Evolutionary conservation across 1,140 invertebrate genomes (phyloP).

Genomic region (Hylyphantes graminicola): DNA sequence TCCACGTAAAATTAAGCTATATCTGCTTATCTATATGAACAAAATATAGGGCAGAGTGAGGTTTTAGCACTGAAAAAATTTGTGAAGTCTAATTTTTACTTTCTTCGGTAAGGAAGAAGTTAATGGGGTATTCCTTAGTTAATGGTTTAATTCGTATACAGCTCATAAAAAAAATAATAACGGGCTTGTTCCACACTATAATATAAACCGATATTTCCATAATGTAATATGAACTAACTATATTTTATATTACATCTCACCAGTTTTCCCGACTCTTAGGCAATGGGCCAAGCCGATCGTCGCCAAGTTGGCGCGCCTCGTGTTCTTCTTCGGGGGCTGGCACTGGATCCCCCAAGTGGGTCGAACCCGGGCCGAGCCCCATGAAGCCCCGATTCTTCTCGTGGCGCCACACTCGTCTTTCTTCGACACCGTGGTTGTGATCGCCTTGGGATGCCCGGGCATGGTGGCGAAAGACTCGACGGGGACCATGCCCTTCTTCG

Average conservation of each 20-base stretch:
- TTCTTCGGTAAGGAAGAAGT: neutral
- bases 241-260: neutral
- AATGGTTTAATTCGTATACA: neutral
- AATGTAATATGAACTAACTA: neutral
- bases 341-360: slow-evolving; percentile 79
- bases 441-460: slow-evolving; percentile 83
- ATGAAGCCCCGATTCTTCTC: slow-evolving; percentile 86
- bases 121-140: neutral
- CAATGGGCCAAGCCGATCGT: slow-evolving; percentile 28
- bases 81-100: no score
- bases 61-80: no score
- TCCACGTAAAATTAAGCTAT: neutral
- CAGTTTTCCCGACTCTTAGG: neutral
- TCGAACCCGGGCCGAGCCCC: slow-evolving; percentile 71
- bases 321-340: slow-evolving; percentile 85
- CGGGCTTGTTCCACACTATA: neutral
- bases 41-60: neutral
- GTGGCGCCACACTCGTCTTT: slow-evolving; percentile 91
- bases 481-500: slow-evolving; percentile 83
- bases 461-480: slow-evolving; percentile 89
- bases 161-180: neutral
- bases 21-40: no score
- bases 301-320: slow-evolving; percentile 75
- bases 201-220: neutral
- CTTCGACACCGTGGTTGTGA: slow-evolving; percentile 86